A percentile compares a stretch with the other conserved stretches of the same genome.
Evolutionary conservation across 2,888 invertebrate genomes (phyloP).

Genomic region (Salpingus planirostris): DNA sequence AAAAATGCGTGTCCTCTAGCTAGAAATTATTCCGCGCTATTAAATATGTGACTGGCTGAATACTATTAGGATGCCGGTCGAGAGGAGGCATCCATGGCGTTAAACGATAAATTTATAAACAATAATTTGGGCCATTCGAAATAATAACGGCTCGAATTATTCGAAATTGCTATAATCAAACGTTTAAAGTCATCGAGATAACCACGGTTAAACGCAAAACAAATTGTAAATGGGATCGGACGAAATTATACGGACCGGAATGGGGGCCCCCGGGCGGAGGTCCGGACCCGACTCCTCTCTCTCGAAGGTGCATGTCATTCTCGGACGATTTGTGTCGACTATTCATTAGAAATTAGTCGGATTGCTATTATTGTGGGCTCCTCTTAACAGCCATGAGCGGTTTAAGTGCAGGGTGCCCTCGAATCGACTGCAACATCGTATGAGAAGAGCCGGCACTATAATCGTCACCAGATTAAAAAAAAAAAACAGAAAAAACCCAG

Average conservation of each 20-base stretch:
- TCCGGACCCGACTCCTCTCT: slow-evolving; percentile 7
- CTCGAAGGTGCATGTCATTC: slow-evolving; percentile 40
- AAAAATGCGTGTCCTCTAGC: too few relatives aligned
- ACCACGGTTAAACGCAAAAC: slow-evolving; percentile 39
- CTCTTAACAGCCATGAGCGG: too few relatives aligned
- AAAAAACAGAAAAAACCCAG: too few relatives aligned
- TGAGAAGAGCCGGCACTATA: too few relatives aligned
- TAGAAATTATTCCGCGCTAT: too few relatives aligned
- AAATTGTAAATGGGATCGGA: slow-evolving; percentile 41
- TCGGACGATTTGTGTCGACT: slow-evolving; percentile 39
- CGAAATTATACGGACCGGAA: slow-evolving; percentile 33
- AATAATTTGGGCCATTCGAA: slow-evolving; percentile 38
- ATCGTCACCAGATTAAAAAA: too few relatives aligned
- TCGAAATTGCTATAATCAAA: slow-evolving; percentile 42
- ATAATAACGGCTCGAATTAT: slow-evolving; percentile 41
- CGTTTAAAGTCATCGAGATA: slow-evolving; percentile 38
- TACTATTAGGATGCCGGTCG: too few relatives aligned
- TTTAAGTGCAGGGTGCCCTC: too few relatives aligned
- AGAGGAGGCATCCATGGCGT: too few relatives aligned
- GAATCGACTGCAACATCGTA: too few relatives aligned
- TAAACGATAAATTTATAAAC: slow-evolving; percentile 41
- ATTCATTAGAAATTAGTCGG: slow-evolving; percentile 53
- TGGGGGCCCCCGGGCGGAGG: slow-evolving; percentile 12
- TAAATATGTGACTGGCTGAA: too few relatives aligned
- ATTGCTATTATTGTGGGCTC: slow-evolving; percentile 54